Base-by-base conservation (phyloP, 1,140 invertebrate species). In the Rhyzopertha dominica region DNA sequence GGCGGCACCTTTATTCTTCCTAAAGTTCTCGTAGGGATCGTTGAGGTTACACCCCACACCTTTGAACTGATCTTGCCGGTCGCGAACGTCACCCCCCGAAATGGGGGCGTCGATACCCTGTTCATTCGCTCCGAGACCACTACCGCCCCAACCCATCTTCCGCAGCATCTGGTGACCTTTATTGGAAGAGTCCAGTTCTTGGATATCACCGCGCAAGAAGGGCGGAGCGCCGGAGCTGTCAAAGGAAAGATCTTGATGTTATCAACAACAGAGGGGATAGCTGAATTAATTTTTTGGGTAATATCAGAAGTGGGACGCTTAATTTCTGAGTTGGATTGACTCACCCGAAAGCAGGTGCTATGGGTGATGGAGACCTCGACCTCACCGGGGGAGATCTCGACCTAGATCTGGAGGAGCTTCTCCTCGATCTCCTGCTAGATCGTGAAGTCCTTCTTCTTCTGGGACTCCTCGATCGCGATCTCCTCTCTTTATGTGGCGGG, bases 11-110 rank as follows among this genome's bases (percentile, higher is more conserved):
- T 95, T 96, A 64, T 87, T 95, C 70, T 97, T 97, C 43, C 95
- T 78, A 71, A 96, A 98, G 64, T 90, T 92, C 71, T 98, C 95
- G 65, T 95, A 98, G 0, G 94, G 94, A 75, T 95, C 92, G 62
- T 89, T 90, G 44, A 93, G 71, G 64, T 85, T 90, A 43, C 90
- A 80, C 26, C 93, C 94, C 31, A 96, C 81, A 51, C 92, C 90
- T 77, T 91, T 95, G 65, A 92, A 96, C 72, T 89, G 84, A 67
- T 96, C 92, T 44, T 81, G 81, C 49, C 81, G 76, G 63, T 96
- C 93, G n/a, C 93, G 72, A 24, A 95, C 86, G 61, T 95, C 86
- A 23, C 89, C 93, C 0, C 87, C 90, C 24, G 86, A 84, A 49
- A 98, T 94, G 0, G 94, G 94, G 52, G 92, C 84, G 51, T 92